A percentile compares a stretch with the other conserved stretches of the same genome.
phyloP scores from a whole-genome alignment of 2,888 invertebrate genomes.

The Reticulitermes lucifugus region DNA sequence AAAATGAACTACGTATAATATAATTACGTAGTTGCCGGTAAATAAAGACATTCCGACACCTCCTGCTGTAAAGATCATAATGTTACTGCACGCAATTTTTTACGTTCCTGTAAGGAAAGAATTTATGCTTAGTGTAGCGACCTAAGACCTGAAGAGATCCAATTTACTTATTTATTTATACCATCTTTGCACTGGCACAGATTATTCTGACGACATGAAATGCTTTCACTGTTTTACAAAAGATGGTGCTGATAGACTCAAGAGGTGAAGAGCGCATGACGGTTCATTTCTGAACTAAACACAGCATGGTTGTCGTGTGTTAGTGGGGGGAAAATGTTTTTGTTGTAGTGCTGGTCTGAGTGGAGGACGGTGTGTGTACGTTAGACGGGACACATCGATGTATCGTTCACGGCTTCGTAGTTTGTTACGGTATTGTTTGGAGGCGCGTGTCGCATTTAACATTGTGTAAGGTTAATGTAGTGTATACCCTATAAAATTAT shows the following conservation, averaged over 20 bases:
- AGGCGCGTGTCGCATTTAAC: neutral
- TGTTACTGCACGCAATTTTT: no score
- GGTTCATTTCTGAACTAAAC: neutral
- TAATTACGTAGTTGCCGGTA: no score
- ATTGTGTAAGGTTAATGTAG: neutral
- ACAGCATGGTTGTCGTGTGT: conserved; percentile 1
- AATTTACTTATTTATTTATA: no score
- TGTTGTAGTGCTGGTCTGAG: neutral
- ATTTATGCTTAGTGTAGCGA: no score
- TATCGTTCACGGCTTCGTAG: neutral
- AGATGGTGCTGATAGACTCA: neutral
- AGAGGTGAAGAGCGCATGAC: neutral
- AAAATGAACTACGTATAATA: no score
- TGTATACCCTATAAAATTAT: neutral
- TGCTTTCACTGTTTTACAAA: neutral
- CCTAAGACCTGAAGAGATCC: no score
- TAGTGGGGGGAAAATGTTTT: neutral
- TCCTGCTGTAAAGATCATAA: no score
- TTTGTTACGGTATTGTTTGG: neutral
- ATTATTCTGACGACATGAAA: neutral
- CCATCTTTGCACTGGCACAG: no score
- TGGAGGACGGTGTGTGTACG: neutral
- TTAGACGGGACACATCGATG: neutral
- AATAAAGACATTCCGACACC: no score
- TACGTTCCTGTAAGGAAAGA: no score